These are phyloP conservation scores for Neogobius melanostomus DNA, from an alignment of 2,113 vertebrate genomes.

Conservation along the genomic window DNA sequence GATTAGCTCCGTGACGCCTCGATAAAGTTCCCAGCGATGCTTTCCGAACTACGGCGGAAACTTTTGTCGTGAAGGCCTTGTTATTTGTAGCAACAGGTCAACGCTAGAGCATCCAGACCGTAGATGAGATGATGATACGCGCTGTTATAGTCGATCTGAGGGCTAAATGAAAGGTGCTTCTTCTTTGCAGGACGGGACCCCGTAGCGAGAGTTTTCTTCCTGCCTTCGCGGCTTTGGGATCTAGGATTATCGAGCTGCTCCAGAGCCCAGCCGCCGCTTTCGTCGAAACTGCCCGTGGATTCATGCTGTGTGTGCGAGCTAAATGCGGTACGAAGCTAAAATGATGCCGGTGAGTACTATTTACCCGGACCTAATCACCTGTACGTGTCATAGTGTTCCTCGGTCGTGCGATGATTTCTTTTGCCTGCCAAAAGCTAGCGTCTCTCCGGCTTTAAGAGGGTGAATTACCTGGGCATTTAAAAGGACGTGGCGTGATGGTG, in stretches of 20 bases:
- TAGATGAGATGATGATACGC: background rate
- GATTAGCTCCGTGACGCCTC: background rate
- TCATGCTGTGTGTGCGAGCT: slow-evolving; percentile 59
- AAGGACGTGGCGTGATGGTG: slow-evolving; percentile 38
- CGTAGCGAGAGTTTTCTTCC: slow-evolving; percentile 48
- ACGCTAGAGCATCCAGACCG: slow-evolving; percentile 9
- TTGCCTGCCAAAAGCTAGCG: background rate
- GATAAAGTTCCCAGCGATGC: slow-evolving; percentile 58
- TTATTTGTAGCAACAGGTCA: slow-evolving; percentile 72
- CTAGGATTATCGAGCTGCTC: slow-evolving; percentile 52
- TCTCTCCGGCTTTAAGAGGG: background rate
- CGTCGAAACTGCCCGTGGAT: slow-evolving; percentile 65
- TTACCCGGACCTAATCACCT: slow-evolving; percentile 17
- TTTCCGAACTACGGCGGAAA: slow-evolving; percentile 57
- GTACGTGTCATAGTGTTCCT: background rate
- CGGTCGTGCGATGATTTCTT: background rate
- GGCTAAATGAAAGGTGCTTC: slow-evolving; percentile 5
- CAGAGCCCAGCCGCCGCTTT: slow-evolving; percentile 50
- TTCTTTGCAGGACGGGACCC: slow-evolving; percentile 40
- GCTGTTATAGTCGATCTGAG: background rate
- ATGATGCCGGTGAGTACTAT: slow-evolving; percentile 93
- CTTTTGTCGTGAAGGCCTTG: slow-evolving; percentile 68
- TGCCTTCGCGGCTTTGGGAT: slow-evolving; percentile 45
- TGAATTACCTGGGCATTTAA: slow-evolving; percentile 54
- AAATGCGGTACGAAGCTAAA: slow-evolving; percentile 89